Base-by-base conservation (phyloP, 2,888 invertebrate species). In the Drosophila helvetica region DNA sequence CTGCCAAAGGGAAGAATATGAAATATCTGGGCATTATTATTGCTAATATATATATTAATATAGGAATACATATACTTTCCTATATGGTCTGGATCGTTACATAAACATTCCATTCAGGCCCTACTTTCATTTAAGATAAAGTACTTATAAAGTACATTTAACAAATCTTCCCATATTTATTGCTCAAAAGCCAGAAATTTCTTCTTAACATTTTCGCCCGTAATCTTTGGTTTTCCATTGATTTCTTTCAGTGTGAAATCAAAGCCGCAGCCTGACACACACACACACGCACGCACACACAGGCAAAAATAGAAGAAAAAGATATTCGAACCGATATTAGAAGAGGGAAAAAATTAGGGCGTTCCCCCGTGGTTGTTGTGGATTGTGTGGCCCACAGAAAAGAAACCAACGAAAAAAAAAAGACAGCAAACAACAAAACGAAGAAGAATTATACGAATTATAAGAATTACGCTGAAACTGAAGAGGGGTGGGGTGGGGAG, bases 391-490 rank as follows among this genome's bases (percentile, higher is more conserved):
- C 69, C 82, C 77, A 79, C 52, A 54, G 22, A 46, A 58, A 47
- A 62, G 27, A 45, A 63, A 62, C 33, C 27, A 58, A 47, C 63
- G 56, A 43, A 59, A 73, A 42, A 18, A 19, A 60, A 46, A 70
- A 12, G 19, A 33, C 43, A 43, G 51, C 42, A 46, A 77, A 30
- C 17, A 54, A 59, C 27, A 48, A 51, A 45, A 46, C 38, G 63
- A 61, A 42, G 56, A 60, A 60, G 59, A 53, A 76, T 74, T 76
- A 74, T 78, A 71, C 73, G 78, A 88, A 84, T 86, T 84, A 83
- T 75, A 79, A 70, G 86, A 88, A 84, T 84, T 84, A 85, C 83
- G 86, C 74, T 69, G 83, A 87, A 85, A 66, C 71, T 71, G 74
- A 62, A 69, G 72, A 62, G 67, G 71, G 59, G 70, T 38, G 38